These are phyloP conservation scores for Calosoma granatense DNA, from an alignment of 1,140 invertebrate species.

Conservation along the genomic window DNA sequence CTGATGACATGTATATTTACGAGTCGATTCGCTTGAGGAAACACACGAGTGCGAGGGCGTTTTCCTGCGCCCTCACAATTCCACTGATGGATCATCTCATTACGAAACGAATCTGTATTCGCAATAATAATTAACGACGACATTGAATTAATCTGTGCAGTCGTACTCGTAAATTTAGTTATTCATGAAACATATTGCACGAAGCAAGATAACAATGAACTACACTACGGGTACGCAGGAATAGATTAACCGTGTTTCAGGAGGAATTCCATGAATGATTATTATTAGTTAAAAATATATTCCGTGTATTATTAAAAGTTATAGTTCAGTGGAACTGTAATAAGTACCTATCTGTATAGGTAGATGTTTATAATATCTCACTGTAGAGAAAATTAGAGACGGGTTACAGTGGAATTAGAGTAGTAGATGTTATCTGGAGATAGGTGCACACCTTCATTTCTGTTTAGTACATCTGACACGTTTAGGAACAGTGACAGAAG, in stretches of 20 bases:
- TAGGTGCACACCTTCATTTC: constrained; percentile 1
- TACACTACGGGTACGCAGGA: neutral
- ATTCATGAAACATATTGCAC: neutral
- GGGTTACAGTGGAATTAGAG: too few species aligned
- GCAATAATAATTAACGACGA: constrained; percentile 23
- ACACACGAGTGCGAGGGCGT: neutral
- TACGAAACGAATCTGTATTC: constrained; percentile 13
- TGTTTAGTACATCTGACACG: constrained; percentile 3
- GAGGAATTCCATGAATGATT: too few species aligned
- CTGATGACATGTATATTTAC: constrained; percentile 15
- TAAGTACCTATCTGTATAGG: too few species aligned
- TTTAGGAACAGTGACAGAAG: neutral
- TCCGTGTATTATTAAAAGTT: too few species aligned
- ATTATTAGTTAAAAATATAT: too few species aligned
- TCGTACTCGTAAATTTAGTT: constrained; percentile 1
- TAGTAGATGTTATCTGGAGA: neutral
- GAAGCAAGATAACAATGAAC: neutral
- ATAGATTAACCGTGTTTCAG: too few species aligned
- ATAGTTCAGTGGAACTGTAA: too few species aligned
- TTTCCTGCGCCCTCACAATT: neutral
- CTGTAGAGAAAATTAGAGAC: too few species aligned
- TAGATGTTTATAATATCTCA: too few species aligned
- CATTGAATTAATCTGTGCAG: constrained; percentile 19
- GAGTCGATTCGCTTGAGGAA: neutral
- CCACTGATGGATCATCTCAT: neutral